Conservation (phyloP, 2,888 invertebrate species). For the Platycheirus rosarum region DNA sequence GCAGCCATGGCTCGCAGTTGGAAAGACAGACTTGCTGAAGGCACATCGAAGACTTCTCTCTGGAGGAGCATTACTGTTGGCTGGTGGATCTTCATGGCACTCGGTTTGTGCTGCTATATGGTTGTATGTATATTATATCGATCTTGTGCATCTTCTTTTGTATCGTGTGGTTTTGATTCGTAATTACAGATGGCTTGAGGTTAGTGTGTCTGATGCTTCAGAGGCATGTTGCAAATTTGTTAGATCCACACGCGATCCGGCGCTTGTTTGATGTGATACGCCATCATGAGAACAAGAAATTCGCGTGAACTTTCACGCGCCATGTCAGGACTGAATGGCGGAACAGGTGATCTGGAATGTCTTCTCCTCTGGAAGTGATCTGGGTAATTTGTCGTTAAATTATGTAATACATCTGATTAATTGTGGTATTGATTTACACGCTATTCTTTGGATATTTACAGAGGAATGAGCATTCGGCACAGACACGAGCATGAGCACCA, state of each 20-base stretch:
- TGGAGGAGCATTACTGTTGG: conserved; percentile 8
- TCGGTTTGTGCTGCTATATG: background rate
- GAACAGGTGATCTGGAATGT: conserved; percentile 34
- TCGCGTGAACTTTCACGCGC: conserved; percentile 54
- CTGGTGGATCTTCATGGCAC: conserved; percentile 10
- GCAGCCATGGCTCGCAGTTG: conserved; percentile 66
- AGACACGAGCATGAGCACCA: conserved; percentile 2
- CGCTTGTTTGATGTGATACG: conserved; percentile 32
- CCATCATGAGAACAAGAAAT: conserved; percentile 20
- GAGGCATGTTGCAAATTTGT: conserved; percentile 61
- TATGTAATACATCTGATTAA: conserved; percentile 50
- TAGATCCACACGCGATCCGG: conserved; percentile 54
- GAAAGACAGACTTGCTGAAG: conserved; percentile 43
- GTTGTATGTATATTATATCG: conserved; percentile 23
- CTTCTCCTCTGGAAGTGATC: conserved; percentile 28
- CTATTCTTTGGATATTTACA: background rate
- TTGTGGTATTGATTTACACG: conserved; percentile 44
- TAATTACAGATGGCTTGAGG: conserved; percentile 52
- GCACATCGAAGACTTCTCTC: conserved; percentile 17
- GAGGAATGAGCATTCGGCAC: background rate
- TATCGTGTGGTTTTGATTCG: conserved; percentile 57
- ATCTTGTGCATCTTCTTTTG: conserved; percentile 60
- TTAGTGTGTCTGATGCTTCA: conserved; percentile 32
- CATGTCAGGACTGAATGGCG: conserved; percentile 19
- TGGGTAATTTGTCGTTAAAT: conserved; percentile 60